Percentiles rank a stretch among this genome's conserved stretches.
These are phyloP conservation scores for Brachionus angularis DNA, from an alignment of 1,140 invertebrate species.

Conservation along the genomic window DNA sequence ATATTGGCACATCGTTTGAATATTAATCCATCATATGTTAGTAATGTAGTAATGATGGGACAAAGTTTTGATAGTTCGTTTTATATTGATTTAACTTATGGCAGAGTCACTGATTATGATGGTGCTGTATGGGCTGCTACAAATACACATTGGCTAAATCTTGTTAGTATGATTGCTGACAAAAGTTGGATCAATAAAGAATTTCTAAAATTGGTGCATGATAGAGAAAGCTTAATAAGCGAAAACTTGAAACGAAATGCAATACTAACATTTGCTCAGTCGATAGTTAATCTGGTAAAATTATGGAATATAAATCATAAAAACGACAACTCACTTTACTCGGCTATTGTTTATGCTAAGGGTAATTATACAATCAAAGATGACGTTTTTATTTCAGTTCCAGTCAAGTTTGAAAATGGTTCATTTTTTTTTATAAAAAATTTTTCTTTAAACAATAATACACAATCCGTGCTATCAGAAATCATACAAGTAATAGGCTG, in stretches of 20 bases:
- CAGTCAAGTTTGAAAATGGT: constrained; percentile 20
- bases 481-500: background rate
- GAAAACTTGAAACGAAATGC: constrained; percentile 8
- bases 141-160: constrained; percentile 35
- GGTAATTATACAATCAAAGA: constrained; percentile 26
- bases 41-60: constrained; percentile 23
- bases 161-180: constrained; percentile 29
- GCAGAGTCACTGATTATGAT: constrained; percentile 27
- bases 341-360: constrained; percentile 35
- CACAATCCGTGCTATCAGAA: constrained; percentile 7
- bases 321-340: constrained; percentile 19
- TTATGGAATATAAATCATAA: background rate
- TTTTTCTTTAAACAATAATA: background rate
- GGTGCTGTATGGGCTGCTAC: constrained; percentile 41
- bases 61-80: constrained; percentile 21
- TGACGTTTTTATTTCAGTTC: constrained; percentile 34
- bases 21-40: constrained; percentile 16
- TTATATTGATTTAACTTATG: constrained; percentile 26
- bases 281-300: constrained; percentile 21
- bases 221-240: constrained; percentile 23
- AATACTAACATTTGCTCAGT: constrained; percentile 24
- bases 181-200: constrained; percentile 39
- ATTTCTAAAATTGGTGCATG: constrained; percentile 5
- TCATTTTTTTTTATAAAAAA: constrained; percentile 25
- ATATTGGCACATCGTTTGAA: constrained; percentile 8